A percentile compares a stretch with the other conserved stretches of the same genome.
Evolutionary conservation across 2,888 invertebrate species (phyloP).

Genomic region (Cristatella mucedo): DNA sequence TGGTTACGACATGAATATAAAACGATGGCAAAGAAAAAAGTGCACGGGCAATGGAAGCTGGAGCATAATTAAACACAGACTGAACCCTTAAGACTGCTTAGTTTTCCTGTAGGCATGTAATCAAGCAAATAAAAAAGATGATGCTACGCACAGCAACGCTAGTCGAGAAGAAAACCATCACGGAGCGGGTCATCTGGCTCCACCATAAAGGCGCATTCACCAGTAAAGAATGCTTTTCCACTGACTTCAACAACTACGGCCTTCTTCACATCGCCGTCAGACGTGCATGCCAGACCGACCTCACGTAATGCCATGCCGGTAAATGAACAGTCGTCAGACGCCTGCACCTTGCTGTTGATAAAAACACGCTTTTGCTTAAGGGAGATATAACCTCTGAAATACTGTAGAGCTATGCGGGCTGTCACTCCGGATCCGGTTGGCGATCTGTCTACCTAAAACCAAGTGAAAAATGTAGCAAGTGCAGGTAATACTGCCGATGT

Average conservation of each 20-base stretch:
- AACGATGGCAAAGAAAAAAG: too few relatives aligned
- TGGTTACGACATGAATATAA: too few relatives aligned
- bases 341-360: background rate
- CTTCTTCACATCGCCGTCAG: slow-evolving; percentile 2
- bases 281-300: background rate
- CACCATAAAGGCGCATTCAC: slow-evolving; percentile 12
- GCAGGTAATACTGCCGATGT: too few relatives aligned
- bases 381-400: slow-evolving; percentile 18
- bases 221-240: slow-evolving; percentile 20
- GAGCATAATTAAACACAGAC: too few relatives aligned
- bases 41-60: too few relatives aligned
- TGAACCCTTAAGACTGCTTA: too few relatives aligned
- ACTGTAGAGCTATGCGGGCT: slow-evolving; percentile 32
- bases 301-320: background rate
- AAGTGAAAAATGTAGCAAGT: too few relatives aligned
- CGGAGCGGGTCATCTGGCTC: slow-evolving; percentile 13
- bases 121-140: too few relatives aligned
- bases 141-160: too few relatives aligned
- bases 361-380: slow-evolving; percentile 23
- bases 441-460: slow-evolving; percentile 37
- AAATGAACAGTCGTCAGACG: background rate
- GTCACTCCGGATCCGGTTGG: slow-evolving; percentile 37
- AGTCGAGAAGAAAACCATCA: too few relatives aligned
- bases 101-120: too few relatives aligned
- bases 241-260: slow-evolving; percentile 36